Evolutionary conservation across 2,113 vertebrate species (phyloP).

Genomic region (Monarcha castaneiventris): DNA sequence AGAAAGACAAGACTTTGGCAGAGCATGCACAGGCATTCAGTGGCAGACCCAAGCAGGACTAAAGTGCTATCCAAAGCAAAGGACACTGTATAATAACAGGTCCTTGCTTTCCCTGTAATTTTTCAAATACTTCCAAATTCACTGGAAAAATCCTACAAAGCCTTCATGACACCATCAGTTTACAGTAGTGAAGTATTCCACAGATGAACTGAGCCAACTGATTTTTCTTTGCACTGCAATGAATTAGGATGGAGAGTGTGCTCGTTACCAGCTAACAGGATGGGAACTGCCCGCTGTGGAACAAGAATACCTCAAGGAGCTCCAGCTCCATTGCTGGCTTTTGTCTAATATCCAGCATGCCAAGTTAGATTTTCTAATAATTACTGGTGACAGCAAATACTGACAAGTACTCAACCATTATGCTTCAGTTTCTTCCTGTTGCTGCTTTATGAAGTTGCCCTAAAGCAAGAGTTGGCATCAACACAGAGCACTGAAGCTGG

Average conservation of each 20-base stretch:
- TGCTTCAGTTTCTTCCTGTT: not conserved
- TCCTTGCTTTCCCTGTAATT: not conserved
- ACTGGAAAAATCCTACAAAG: not conserved
- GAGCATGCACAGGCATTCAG: not conserved
- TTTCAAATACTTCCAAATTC: not conserved
- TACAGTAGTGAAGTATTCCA: not conserved
- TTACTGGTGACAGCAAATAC: not conserved
- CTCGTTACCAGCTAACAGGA: not conserved
- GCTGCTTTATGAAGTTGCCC: not conserved
- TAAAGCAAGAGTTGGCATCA: not conserved
- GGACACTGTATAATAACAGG: not conserved
- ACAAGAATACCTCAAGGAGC: not conserved
- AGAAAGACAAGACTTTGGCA: not conserved
- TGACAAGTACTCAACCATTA: not conserved
- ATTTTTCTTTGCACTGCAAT: not conserved
- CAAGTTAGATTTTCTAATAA: not conserved
- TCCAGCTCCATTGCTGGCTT: not conserved
- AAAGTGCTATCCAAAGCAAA: not conserved
- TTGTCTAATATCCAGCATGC: not conserved
- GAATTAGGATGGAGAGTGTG: fast-evolving
- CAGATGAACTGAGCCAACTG: not conserved
- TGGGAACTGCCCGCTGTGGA: not conserved
- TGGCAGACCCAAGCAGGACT: not conserved
- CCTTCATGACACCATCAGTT: not conserved
- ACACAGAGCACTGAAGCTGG: not conserved